These are phyloP conservation scores for Crax fasciolata DNA, from an alignment of 2,797 vertebrate species.

Conservation along the genomic window DNA sequence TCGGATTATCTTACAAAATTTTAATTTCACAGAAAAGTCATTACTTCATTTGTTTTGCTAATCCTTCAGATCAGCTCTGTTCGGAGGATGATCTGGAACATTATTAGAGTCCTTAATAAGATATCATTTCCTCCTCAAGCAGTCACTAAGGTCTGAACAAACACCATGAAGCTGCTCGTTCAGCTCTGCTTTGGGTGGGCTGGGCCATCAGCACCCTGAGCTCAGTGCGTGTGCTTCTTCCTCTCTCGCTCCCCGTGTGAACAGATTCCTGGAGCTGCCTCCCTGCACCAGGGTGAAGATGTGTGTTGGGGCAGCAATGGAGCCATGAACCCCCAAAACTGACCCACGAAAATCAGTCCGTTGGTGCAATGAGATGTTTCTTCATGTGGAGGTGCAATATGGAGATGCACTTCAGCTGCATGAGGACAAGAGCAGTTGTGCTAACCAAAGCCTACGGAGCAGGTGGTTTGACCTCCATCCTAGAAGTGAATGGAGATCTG, in stretches of 20 bases:
- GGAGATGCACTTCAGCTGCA: not conserved
- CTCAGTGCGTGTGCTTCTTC: fast-evolving
- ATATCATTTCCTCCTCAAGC: slow-evolving; percentile 56
- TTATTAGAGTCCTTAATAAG: slow-evolving; percentile 61
- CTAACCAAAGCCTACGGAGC: not conserved
- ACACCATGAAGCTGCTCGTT: not conserved
- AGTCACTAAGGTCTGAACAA: slow-evolving; percentile 31
- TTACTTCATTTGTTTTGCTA: slow-evolving; percentile 72
- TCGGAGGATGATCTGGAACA: slow-evolving; percentile 59
- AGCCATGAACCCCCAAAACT: not conserved
- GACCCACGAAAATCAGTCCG: not conserved
- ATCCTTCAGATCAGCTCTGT: slow-evolving; percentile 61
- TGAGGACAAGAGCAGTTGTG: not conserved
- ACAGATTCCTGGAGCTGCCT: not conserved
- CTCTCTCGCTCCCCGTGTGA: not conserved
- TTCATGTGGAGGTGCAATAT: not conserved
- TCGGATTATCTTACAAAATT: slow-evolving; percentile 61
- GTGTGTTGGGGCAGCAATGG: not conserved
- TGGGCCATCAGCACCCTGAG: not conserved
- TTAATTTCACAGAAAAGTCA: slow-evolving; percentile 69
- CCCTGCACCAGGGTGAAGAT: fast-evolving
- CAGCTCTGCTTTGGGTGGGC: not conserved
- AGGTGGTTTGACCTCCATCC: not conserved
- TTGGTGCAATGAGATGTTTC: fast-evolving
- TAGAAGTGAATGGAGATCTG: not conserved